phyloP scores from a whole-genome alignment of 2,797 vertebrate species.

The Sphaeramia orbicularis region DNA sequence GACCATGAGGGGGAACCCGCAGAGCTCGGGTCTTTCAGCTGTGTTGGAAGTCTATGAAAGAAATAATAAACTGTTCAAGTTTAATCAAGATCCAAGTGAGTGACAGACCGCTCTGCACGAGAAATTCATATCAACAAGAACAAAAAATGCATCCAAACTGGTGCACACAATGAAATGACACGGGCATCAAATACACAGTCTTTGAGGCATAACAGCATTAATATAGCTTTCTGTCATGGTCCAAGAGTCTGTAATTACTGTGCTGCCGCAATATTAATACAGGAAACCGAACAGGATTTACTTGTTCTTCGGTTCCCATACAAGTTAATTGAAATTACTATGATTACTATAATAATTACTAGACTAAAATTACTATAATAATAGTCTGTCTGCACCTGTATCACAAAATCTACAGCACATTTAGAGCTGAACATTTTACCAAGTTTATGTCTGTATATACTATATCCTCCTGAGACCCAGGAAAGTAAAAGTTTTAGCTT shows the following conservation, averaged over 20 bases:
- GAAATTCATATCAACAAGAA: conserved; percentile 26
- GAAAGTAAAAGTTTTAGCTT: no score
- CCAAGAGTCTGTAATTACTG: conserved; percentile 8
- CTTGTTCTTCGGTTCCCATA: background rate
- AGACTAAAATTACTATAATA: no score
- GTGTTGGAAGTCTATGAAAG: conserved; percentile 50
- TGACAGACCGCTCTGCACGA: conserved; percentile 23
- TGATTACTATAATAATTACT: no score
- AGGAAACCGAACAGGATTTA: conserved; percentile 10
- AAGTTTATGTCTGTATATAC: no score
- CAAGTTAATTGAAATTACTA: no score
- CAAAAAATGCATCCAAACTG: conserved; percentile 23
- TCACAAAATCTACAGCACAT: no score
- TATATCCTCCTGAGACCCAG: no score
- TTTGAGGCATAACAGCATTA: conserved; percentile 2
- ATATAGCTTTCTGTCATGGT: conserved; percentile 1
- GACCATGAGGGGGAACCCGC: conserved; percentile 53
- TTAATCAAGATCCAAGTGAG: conserved; percentile 58
- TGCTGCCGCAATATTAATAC: conserved; percentile 14
- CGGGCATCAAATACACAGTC: background rate
- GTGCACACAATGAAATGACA: conserved; percentile 7
- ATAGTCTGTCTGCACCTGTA: no score
- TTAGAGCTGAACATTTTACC: no score
- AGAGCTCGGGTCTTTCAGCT: conserved; percentile 35
- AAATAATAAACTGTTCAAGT: conserved; percentile 71